phyloP scores from a whole-genome alignment of 92 coral and sea anemone species.

The Phenganax stokvisi region DNA sequence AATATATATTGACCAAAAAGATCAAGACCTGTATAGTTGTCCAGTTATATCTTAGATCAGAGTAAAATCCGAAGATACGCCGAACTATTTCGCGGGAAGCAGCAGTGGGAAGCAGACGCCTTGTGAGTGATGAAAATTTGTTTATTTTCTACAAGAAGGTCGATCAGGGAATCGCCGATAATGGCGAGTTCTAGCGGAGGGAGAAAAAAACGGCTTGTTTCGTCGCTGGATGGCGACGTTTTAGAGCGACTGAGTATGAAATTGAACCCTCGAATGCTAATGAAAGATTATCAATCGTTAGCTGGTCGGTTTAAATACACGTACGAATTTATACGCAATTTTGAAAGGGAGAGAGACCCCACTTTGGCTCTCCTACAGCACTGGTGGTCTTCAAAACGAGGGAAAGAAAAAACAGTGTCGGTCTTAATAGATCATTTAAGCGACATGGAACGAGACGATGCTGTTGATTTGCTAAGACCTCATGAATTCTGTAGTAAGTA shows the following conservation, averaged over 20 bases:
- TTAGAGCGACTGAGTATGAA: constrained; percentile 72
- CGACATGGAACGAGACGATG: constrained; percentile 87
- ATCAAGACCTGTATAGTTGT: no score
- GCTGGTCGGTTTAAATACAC: constrained; percentile 77
- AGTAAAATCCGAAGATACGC: no score
- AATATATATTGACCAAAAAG: no score
- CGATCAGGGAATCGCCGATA: no score
- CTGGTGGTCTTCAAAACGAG: constrained; percentile 61
- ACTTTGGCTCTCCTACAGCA: constrained; percentile 61
- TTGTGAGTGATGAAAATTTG: no score
- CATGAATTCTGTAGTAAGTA: constrained; percentile 72
- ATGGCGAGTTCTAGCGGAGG: constrained; percentile 37
- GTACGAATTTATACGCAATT: constrained; percentile 57
- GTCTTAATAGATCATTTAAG: constrained; percentile 52
- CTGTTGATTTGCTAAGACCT: constrained; percentile 65
- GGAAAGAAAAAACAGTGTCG: constrained; percentile 69
- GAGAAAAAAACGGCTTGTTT: constrained; percentile 40
- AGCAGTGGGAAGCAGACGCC: no score
- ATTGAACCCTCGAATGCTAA: constrained; percentile 70
- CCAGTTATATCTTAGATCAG: no score
- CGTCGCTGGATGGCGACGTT: constrained; percentile 54
- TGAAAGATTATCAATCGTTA: constrained; percentile 69
- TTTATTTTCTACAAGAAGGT: no score
- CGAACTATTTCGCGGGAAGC: no score
- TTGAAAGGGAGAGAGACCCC: constrained; percentile 68